Conservation (phyloP, 2,797 vertebrate species). For the Epinephelus awoara region DNA sequence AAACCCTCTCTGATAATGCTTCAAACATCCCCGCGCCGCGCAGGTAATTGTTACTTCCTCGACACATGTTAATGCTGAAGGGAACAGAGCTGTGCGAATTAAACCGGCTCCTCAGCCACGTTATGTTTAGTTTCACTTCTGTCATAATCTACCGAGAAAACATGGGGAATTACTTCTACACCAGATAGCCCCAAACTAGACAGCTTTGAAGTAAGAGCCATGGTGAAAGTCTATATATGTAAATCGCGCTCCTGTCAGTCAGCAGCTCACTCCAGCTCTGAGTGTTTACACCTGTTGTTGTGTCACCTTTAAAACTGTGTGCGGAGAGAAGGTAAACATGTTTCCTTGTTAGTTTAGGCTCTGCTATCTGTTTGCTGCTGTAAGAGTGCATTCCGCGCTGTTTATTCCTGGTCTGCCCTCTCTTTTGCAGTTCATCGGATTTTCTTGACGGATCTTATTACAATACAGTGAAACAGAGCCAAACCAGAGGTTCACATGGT, state of each 20-base stretch:
- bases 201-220: conserved; percentile 11
- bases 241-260: conserved; percentile 15
- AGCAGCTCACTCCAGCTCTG: background rate
- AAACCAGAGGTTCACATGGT: background rate
- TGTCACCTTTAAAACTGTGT: background rate
- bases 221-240: conserved; percentile 10
- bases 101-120: background rate
- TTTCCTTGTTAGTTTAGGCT: background rate
- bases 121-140: background rate
- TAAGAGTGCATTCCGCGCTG: background rate
- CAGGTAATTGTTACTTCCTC: background rate
- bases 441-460: background rate
- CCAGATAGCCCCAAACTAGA: conserved; percentile 1
- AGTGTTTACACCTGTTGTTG: background rate
- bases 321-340: background rate
- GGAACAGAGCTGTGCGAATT: background rate
- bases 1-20: background rate
- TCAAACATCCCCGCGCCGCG: background rate
- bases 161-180: background rate
- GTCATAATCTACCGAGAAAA: background rate
- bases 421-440: background rate
- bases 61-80: background rate
- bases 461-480: background rate
- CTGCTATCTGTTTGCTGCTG: background rate
- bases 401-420: background rate